Evolutionary conservation across 2,113 vertebrate species (phyloP).

Genomic region (Gambusia affinis): DNA sequence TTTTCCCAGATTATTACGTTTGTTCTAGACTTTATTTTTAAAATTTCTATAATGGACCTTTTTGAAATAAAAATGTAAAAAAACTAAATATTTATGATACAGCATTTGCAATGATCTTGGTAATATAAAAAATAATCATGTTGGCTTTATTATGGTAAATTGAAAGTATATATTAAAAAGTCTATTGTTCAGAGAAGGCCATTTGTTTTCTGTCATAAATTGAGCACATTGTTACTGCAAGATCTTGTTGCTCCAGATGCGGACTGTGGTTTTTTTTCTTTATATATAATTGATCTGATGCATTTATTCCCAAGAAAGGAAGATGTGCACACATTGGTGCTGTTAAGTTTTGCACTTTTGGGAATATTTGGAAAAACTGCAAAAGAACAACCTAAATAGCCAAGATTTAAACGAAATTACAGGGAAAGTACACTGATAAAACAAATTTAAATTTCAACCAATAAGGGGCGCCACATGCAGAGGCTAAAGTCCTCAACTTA

Average conservation of each 20-base stretch:
- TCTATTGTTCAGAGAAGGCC: constrained; percentile 29
- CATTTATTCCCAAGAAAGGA: not conserved
- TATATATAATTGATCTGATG: not conserved
- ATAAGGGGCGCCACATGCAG: too few relatives aligned
- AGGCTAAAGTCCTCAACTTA: too few relatives aligned
- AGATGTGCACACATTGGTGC: not conserved
- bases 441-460: not conserved
- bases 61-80: constrained; percentile 68
- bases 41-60: constrained; percentile 58
- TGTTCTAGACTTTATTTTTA: constrained; percentile 60
- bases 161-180: constrained; percentile 70
- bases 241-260: not conserved
- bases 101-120: constrained; percentile 64
- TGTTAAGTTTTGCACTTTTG: not conserved
- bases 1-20: constrained; percentile 43
- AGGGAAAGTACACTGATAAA: not conserved
- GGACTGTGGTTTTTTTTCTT: not conserved
- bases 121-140: constrained; percentile 64
- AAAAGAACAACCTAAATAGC: not conserved
- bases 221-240: not conserved
- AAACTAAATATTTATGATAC: constrained; percentile 75
- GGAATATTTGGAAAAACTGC: not conserved
- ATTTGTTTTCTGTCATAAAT: not conserved
- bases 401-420: not conserved
- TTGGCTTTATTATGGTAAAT: constrained; percentile 56